Evolutionary conservation across 2,888 invertebrate species (phyloP), one percentile per base, ranked within the genome.

Genomic region (Bhutanitis thaidina): DNA sequence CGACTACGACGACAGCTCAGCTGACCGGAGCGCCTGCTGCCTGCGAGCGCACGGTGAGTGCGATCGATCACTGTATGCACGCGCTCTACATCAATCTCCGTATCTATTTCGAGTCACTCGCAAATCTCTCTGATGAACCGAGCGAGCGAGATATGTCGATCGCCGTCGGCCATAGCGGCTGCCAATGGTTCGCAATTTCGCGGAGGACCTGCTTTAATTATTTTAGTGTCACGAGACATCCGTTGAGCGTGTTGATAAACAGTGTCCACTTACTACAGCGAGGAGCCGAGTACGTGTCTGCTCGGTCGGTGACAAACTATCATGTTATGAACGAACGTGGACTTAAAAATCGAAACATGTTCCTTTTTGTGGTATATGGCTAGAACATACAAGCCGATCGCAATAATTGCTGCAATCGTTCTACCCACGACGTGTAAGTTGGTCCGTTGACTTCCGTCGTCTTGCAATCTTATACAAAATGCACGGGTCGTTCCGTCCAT

Each of bases 41-140:
- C 77, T 71, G 59, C 78, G 71, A 83, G 62, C 86, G 88, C 88
- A 86, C 87, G 88, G 88, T 89, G 85, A 89, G 88, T 85, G 87
- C 86, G 84, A 77, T 80, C 80, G 77, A 78, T 80, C 46, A 25
- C 45, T 80, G 79, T 79, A 79, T 79, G 77, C 77, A 70, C 71
- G 65, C 72, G 78, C 70, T 69, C 67, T 74, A 70, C 13, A 34
- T 34, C 34, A 34, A 12, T 34, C 71, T 61, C 27, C 61, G 76
- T 74, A 71, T 83, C 86, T 87, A 87, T 88, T 86, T 87, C 70
- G 80, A 86, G 84, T 75, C 64, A 82, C 83, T 81, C 78, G 77
- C 81, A 69, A 80, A 80, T 70, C 58, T 61, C 72, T 41, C 12
- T 12, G 34, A 34, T 34, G 34, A 7, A 34, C 34, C 34, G 34